phyloP scores from a whole-genome alignment of 1,140 invertebrate species.

The Manduca sexta region DNA sequence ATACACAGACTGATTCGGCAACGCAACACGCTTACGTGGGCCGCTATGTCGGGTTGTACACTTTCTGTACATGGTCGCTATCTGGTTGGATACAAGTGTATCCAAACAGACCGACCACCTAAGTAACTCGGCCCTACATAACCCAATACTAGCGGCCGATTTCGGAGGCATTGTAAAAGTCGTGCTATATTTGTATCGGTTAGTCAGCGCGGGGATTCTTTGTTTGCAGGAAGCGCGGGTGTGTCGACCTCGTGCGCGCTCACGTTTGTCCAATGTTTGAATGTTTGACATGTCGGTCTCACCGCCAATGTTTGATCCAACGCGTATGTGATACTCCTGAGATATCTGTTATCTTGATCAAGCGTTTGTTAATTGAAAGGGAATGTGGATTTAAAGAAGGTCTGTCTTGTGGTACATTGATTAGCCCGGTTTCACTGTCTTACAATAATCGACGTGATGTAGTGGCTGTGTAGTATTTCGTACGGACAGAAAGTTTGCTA shows the following conservation, averaged over 20 bases:
- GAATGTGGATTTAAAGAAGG: too few relatives aligned
- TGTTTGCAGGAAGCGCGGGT: slow-evolving; percentile 19
- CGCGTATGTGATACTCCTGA: not conserved
- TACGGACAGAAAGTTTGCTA: too few relatives aligned
- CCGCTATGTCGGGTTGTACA: too few relatives aligned
- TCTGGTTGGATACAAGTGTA: not conserved
- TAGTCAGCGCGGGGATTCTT: slow-evolving; percentile 6
- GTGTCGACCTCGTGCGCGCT: slow-evolving; percentile 21
- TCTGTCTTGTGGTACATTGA: too few relatives aligned
- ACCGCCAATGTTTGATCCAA: slow-evolving; percentile 1
- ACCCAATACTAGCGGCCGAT: not conserved
- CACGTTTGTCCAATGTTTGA: slow-evolving; percentile 15
- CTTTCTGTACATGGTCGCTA: not conserved
- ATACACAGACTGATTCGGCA: too few relatives aligned
- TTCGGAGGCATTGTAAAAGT: not conserved
- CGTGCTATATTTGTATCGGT: slow-evolving; percentile 8
- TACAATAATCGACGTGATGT: too few relatives aligned
- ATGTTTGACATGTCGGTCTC: not conserved
- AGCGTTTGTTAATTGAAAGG: too few relatives aligned
- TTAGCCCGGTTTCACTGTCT: too few relatives aligned
- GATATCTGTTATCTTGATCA: not conserved
- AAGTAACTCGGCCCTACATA: too few relatives aligned
- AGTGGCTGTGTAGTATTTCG: too few relatives aligned
- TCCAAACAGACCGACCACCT: too few relatives aligned
- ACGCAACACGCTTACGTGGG: too few relatives aligned